phyloP scores from a whole-genome alignment of 2,888 invertebrate species.

The Odontocolon sp. region DNA sequence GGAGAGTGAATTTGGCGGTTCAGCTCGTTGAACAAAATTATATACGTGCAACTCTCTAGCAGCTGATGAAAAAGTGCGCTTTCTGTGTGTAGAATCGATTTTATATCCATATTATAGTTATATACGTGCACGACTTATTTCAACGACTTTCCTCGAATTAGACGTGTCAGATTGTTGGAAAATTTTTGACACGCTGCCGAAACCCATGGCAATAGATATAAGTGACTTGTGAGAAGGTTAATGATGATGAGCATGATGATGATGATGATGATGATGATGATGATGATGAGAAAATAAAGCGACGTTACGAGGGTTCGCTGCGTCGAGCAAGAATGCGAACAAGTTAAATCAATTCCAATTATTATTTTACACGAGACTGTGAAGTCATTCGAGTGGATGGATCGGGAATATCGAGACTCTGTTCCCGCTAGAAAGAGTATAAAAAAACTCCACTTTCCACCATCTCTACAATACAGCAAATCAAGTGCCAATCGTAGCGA shows the following conservation, averaged over 20 bases:
- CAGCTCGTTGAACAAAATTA: conserved; percentile 33
- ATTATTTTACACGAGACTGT: conserved; percentile 12
- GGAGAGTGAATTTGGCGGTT: conserved; percentile 21
- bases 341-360: conserved; percentile 31
- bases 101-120: conserved; percentile 32
- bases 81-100: conserved; percentile 54
- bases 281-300: background rate
- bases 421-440: conserved; percentile 1
- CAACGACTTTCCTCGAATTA: conserved; percentile 27
- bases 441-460: conserved; percentile 18
- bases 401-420: conserved; percentile 17
- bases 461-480: conserved; percentile 54
- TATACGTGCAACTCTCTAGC: conserved; percentile 22
- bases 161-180: conserved; percentile 3
- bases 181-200: background rate
- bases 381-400: conserved; percentile 7
- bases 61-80: conserved; percentile 41
- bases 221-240: background rate
- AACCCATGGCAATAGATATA: conserved; percentile 1
- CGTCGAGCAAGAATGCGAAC: conserved; percentile 25
- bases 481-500: conserved; percentile 76
- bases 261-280: background rate
- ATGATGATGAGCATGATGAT: background rate
- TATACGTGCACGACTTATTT: conserved; percentile 41
- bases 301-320: background rate